A percentile compares a stretch with the other conserved stretches of the same genome.
These are phyloP conservation scores for Vireo altiloquus DNA, from an alignment of 2,113 vertebrate genomes.

Conservation along the genomic window DNA sequence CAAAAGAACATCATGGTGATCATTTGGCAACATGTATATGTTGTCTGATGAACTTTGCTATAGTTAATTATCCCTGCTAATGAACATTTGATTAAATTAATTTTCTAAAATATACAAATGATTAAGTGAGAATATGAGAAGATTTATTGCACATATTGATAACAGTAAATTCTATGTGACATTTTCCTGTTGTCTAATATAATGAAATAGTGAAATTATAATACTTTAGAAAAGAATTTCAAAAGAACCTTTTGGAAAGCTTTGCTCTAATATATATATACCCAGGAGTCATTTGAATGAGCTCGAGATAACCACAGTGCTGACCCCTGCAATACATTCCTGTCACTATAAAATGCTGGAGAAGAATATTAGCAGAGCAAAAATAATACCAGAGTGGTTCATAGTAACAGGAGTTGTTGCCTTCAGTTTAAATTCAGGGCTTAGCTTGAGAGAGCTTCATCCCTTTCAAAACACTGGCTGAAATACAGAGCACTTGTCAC, in stretches of 20 bases:
- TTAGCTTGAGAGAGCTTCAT: conserved; percentile 12
- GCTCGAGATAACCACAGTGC: not conserved
- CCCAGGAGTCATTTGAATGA: conserved; percentile 16
- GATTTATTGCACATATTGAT: not conserved
- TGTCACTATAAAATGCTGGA: not conserved
- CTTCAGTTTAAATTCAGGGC: conserved; percentile 42
- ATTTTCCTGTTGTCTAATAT: not conserved
- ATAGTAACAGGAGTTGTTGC: not conserved
- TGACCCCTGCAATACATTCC: not conserved
- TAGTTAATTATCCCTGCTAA: conserved; percentile 72
- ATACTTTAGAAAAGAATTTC: conserved; percentile 26
- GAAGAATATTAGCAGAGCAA: conserved; percentile 7
- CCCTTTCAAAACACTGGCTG: conserved; percentile 21
- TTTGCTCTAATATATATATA: not conserved
- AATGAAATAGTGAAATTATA: not conserved
- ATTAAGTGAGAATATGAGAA: conserved; percentile 45
- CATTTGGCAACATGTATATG: conserved; percentile 46
- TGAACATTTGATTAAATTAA: conserved; percentile 75
- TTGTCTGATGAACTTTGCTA: conserved; percentile 66
- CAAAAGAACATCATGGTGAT: conserved; percentile 66
- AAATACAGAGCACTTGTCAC: conserved; percentile 23
- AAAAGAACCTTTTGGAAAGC: not conserved
- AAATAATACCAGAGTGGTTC: not conserved
- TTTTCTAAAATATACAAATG: conserved; percentile 69
- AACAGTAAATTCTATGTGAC: not conserved